Base-by-base conservation (phyloP, 2,888 invertebrate species). In the Halocaridina rubra region DNA sequence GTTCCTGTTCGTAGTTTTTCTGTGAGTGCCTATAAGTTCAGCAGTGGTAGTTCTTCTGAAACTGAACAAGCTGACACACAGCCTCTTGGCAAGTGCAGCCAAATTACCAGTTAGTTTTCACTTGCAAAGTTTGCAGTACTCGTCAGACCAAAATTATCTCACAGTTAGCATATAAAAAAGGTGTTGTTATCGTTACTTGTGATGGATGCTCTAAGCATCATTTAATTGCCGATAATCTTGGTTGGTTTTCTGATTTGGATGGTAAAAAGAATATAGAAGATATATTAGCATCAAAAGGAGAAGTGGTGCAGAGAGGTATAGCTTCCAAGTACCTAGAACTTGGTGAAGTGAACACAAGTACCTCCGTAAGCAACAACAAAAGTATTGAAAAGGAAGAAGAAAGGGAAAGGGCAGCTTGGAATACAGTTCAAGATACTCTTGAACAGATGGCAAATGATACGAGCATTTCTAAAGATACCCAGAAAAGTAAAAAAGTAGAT, bases 221-320 rank as follows among this genome's bases (percentile, higher is more conserved):
- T 91, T 92, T 99, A 29, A 98, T 99, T 88, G 98, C 98, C 0
- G 98, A 99, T 90, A 98, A 99, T 91, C 92, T 99, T 0, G 96
- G 96, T 88, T 99, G 98, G 98, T 99, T 98, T 90, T 92, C 94
- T 0, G 95, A 97, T 90, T 92, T 95, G 90, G 89, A 92, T 75
- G 94, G 94, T 0, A 94, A 94, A 89, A 93, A 93, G 88, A 98
- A 98, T 90, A 96, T 99, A 89, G 98, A 98, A 92, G 95, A 96
- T 88, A 96, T 98, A 46, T 92, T 98, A 90, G 94, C 94, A 22
- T 94, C 94, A 82, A 97, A 96, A 90, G 98, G 98, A 0, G 98
- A 98, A 92, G 92, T 92, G 4, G 96, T 98, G 2, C 90, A 90
- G 78, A 89, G 53, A 71, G 78, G 76, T 7, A 57, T 75, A 46